These are phyloP conservation scores for Natator depressus DNA, from an alignment of 2,113 vertebrate species.

Conservation along the genomic window DNA sequence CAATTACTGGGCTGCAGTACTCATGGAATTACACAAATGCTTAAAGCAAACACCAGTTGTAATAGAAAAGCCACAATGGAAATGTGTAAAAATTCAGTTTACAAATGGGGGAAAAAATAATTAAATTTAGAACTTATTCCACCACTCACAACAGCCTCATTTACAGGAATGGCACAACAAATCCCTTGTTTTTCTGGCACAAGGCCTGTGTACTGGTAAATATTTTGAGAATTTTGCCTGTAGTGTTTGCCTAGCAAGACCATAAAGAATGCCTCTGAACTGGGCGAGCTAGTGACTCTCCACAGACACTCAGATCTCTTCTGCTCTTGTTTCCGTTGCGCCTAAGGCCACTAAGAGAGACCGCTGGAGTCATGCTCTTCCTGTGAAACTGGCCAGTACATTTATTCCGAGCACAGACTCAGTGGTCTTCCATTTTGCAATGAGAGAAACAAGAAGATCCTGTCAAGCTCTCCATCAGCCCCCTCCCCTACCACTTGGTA, in stretches of 20 bases:
- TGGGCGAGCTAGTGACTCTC: constrained; percentile 3
- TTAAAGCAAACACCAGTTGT: not conserved
- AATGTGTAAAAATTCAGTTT: not conserved
- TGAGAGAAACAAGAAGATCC: constrained; percentile 42
- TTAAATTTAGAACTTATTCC: constrained; percentile 63
- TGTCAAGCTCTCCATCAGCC: not conserved
- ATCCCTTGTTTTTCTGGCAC: constrained; percentile 69
- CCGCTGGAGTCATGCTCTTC: not conserved
- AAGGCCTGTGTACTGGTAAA: constrained; percentile 75
- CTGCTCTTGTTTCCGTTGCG: constrained; percentile 15
- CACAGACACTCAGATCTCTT: not conserved
- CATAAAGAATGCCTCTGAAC: constrained; percentile 72
- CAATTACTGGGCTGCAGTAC: not conserved
- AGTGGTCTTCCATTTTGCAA: constrained; percentile 42
- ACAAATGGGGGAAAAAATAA: constrained; percentile 25
- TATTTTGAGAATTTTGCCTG: constrained; percentile 78
- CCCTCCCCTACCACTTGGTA: constrained; percentile 2
- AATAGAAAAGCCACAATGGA: not conserved
- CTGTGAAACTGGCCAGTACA: not conserved
- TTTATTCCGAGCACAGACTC: constrained; percentile 51
- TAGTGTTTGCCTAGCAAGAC: constrained; percentile 76
- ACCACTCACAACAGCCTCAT: constrained; percentile 64
- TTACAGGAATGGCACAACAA: constrained; percentile 74
- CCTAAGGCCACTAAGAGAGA: constrained; percentile 16
- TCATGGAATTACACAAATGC: not conserved